phyloP scores from a whole-genome alignment of 2,113 vertebrate species.

The Typhlomys cinereus region DNA sequence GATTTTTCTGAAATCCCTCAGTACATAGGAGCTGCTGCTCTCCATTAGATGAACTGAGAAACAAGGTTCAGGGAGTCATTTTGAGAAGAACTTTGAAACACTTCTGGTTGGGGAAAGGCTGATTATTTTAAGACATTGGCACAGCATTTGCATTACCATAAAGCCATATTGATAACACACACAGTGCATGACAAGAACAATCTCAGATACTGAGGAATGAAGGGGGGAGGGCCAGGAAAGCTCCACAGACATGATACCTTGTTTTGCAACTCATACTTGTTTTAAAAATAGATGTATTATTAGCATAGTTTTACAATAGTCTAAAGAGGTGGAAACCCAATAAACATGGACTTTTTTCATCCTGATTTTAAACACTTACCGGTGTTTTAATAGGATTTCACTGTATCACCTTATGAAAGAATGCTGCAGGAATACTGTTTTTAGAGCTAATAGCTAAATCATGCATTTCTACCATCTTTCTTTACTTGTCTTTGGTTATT shows the following conservation, averaged over 20 bases:
- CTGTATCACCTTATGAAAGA: not conserved
- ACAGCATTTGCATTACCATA: not conserved
- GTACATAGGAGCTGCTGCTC: not conserved
- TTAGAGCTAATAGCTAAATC: slow-evolving; percentile 45
- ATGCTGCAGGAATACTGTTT: not conserved
- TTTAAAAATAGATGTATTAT: slow-evolving; percentile 27
- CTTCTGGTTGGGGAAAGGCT: slow-evolving; percentile 21
- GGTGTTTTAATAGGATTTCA: slow-evolving; percentile 35
- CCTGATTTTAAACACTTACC: slow-evolving; percentile 40
- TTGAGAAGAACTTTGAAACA: not conserved
- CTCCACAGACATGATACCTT: not conserved
- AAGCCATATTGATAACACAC: not conserved
- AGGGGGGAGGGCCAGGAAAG: not conserved
- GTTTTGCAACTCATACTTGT: slow-evolving; percentile 44
- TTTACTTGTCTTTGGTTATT: slow-evolving; percentile 39
- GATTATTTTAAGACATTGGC: not conserved
- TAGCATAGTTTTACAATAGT: slow-evolving; percentile 44
- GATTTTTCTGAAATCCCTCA: not conserved
- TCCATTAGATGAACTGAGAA: not conserved
- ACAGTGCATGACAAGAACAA: not conserved
- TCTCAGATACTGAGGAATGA: not conserved
- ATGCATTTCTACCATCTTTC: not conserved
- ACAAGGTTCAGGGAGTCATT: not conserved
- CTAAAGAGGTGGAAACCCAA: slow-evolving; percentile 20
- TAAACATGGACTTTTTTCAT: slow-evolving; percentile 40